Evolutionary conservation across 1,140 invertebrate species (phyloP), one percentile per base, ranked within the genome.

Genomic region (Bombus consobrinus): DNA sequence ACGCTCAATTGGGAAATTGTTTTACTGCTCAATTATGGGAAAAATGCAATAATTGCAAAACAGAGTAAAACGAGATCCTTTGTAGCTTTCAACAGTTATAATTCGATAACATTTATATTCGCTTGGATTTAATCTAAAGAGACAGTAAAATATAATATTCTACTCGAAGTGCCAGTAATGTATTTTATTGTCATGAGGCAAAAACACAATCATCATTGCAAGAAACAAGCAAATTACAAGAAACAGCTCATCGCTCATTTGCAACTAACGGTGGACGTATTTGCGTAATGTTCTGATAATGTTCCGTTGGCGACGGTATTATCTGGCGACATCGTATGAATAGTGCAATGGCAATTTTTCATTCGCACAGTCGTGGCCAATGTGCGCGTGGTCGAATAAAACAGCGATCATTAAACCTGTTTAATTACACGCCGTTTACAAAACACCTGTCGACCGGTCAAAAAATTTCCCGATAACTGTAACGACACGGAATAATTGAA

Each of bases 361-460:
- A 64, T n/a, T 41, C 41, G n/a, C 3, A 8, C 28, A 8, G 15
- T 15, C 39, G 1, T n/a, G 73, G 37, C 2, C 5, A 72, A 32
- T 25, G 47, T 8, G 4, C 34, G 34, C 47, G 53, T 8, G 47
- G 8, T 76, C 53, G 74, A 34, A 78, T 43, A 64, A 43, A 78
- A 78, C 59, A 41, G 22, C 62, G 62, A 78, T 43, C 59, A 64
- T 43, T 64, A 78, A 43, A 66, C 32, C 28, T 43, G 62, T 78
- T 78, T 64, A 78, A 78, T 78, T 78, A 43, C 76, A 34, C 28
- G 62, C 39, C 76, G 76, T 66, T 78, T 78, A 66, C 76, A 78
- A 64, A 78, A 64, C 62, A 66, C n/a, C 39, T 78, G 76, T 78
- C 76, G 76, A 66, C 28, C 12, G 59, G n/a, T 12, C 39, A 13